Conservation (phyloP, 2,113 vertebrate species). For the Caloenas nicobarica region DNA sequence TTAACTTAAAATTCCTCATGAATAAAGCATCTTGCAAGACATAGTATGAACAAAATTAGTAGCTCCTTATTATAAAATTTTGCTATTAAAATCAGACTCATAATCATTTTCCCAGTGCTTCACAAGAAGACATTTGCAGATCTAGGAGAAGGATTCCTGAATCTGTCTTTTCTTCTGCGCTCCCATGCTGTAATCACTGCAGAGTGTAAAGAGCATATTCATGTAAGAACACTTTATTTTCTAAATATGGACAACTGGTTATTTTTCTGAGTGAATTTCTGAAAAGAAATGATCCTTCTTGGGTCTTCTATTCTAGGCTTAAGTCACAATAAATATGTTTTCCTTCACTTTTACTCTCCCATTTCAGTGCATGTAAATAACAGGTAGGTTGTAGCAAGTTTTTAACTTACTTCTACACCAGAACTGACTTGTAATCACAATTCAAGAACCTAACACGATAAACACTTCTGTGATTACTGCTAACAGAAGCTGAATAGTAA, state of each 20-base stretch:
- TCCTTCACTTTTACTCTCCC: neutral
- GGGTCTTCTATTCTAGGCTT: neutral
- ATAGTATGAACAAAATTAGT: neutral
- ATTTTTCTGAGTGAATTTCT: neutral
- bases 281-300: neutral
- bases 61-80: neutral
- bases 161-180: neutral
- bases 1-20: neutral
- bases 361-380: neutral
- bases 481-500: neutral
- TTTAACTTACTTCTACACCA: neutral
- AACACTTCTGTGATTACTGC: neutral
- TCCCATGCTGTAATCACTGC: neutral
- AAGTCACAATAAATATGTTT: neutral
- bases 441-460: neutral
- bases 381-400: neutral
- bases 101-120: neutral
- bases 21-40: neutral
- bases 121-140: neutral
- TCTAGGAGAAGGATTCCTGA: neutral
- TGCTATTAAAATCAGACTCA: constrained; percentile 14
- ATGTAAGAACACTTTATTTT: constrained; percentile 16
- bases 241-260: neutral
- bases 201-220: constrained; percentile 10
- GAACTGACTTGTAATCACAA: neutral